A percentile compares a stretch with the other conserved stretches of the same genome.
These are phyloP conservation scores for Epicampocera succincta DNA, from an alignment of 2,888 invertebrate genomes.

Conservation along the genomic window DNA sequence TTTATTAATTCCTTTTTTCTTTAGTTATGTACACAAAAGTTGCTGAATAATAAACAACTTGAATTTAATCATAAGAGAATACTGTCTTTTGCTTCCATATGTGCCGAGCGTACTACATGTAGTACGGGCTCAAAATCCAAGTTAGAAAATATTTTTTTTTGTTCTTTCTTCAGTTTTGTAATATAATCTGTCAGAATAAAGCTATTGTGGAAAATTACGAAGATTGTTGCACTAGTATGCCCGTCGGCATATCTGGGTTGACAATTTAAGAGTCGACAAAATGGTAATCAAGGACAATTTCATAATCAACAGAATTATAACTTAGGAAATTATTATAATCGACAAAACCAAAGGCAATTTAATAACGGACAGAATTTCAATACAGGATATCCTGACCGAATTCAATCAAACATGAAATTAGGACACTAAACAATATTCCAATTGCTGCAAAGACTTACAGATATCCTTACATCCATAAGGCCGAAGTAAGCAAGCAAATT, in stretches of 20 bases:
- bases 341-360: too few relatives aligned
- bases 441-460: too few relatives aligned
- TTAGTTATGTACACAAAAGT: background rate
- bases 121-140: constrained; percentile 28
- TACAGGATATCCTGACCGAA: too few relatives aligned
- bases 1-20: constrained; percentile 21
- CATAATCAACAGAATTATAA: too few relatives aligned
- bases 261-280: background rate
- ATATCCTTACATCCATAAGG: too few relatives aligned
- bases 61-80: constrained; percentile 11
- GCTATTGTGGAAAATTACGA: constrained; percentile 30
- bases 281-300: too few relatives aligned
- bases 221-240: constrained; percentile 37
- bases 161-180: constrained; percentile 23
- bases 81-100: constrained; percentile 8
- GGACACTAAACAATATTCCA: too few relatives aligned
- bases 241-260: constrained; percentile 34
- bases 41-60: constrained; percentile 9
- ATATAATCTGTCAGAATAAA: constrained; percentile 26
- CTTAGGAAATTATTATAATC: too few relatives aligned
- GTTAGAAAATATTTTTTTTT: constrained; percentile 5
- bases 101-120: constrained; percentile 14
- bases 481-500: too few relatives aligned
- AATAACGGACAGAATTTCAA: too few relatives aligned
- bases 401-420: too few relatives aligned